Percentiles rank a stretch among this genome's conserved stretches.
phyloP scores from a whole-genome alignment of 2,888 invertebrate species.

The Drosophila antonietae region DNA sequence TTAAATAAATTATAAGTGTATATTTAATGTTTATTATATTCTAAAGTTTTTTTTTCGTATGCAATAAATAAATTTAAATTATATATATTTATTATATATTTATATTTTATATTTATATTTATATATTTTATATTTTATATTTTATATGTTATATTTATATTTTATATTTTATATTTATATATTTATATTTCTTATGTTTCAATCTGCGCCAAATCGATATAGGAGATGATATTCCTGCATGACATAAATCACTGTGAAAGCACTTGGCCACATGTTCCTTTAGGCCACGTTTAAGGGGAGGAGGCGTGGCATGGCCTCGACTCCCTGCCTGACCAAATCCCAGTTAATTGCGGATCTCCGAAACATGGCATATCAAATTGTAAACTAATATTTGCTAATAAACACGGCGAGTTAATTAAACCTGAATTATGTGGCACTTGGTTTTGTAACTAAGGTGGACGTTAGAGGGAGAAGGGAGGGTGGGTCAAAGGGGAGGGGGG shows the following conservation, averaged over 20 bases:
- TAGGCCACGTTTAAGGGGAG: not conserved
- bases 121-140: no score
- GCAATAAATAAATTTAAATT: no score
- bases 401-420: conserved; percentile 82
- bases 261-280: not conserved
- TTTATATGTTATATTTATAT: no score
- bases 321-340: conserved; percentile 21
- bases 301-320: no score
- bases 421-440: conserved; percentile 79
- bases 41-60: no score
- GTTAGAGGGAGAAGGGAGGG: not conserved
- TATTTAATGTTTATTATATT: no score
- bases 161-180: no score
- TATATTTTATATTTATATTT: no score
- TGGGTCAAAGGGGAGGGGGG: not conserved
- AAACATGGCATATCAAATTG: conserved; percentile 73
- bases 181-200: no score
- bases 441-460: conserved; percentile 42
- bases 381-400: conserved; percentile 83
- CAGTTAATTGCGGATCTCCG: conserved; percentile 43
- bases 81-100: no score
- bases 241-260: not conserved
- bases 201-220: not conserved
- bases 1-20: no score
- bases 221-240: not conserved